These are phyloP conservation scores for Icerya purchasi DNA, from an alignment of 2,888 invertebrate genomes.

Conservation along the genomic window DNA sequence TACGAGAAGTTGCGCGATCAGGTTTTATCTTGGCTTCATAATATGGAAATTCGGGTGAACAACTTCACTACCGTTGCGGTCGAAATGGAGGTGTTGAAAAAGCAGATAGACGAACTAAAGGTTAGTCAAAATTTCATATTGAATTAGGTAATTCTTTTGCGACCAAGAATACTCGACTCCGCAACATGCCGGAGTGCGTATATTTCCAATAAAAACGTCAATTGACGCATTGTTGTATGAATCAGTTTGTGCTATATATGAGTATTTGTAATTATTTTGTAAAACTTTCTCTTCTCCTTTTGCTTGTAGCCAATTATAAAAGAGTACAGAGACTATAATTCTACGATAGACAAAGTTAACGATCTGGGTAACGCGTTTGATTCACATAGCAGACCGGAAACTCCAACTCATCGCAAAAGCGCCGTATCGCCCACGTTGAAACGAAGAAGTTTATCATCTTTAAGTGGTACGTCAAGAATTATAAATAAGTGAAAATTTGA, in stretches of 20 bases:
- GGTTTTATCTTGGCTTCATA: conserved; percentile 62
- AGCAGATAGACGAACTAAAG: conserved; percentile 61
- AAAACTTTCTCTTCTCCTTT: conserved; percentile 12
- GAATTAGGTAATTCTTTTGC: too few species aligned
- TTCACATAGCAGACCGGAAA: conserved; percentile 57
- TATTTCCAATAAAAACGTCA: too few species aligned
- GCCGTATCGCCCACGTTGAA: conserved; percentile 72
- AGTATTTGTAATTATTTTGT: too few species aligned
- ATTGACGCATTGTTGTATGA: too few species aligned
- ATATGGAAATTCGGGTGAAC: conserved; percentile 54
- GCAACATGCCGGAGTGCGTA: too few species aligned
- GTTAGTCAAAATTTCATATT: too few species aligned
- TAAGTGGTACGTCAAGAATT: not conserved
- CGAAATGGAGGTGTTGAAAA: conserved; percentile 61
- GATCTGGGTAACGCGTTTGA: conserved; percentile 76
- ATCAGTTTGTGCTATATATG: too few species aligned
- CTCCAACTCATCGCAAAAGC: conserved; percentile 44
- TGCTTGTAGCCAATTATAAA: conserved; percentile 45
- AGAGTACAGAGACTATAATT: conserved; percentile 68
- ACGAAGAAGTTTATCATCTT: conserved; percentile 30
- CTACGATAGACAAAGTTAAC: conserved; percentile 73
- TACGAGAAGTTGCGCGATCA: conserved; percentile 58
- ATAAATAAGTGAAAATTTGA: too few species aligned
- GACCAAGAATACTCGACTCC: too few species aligned
- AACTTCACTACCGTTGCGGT: conserved; percentile 66